Percentiles rank a stretch among this genome's conserved stretches.
These are phyloP conservation scores for Herpetotheres cachinnans DNA, from an alignment of 2,113 vertebrate species.

Conservation along the genomic window DNA sequence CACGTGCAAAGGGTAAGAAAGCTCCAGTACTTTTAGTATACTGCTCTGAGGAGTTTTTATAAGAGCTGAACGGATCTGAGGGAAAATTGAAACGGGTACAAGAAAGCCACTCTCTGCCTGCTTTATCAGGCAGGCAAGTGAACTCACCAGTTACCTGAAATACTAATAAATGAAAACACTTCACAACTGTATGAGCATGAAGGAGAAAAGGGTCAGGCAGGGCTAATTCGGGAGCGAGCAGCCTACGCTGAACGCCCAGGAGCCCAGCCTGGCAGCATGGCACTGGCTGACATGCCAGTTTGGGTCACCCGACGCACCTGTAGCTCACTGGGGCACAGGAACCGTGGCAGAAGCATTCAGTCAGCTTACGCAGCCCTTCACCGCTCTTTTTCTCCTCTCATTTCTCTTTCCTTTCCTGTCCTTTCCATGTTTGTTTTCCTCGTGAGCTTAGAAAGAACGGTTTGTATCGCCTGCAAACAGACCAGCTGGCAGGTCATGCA, in stretches of 20 bases:
- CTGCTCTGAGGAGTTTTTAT: background rate
- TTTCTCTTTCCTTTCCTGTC: background rate
- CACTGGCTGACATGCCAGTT: fast-evolving
- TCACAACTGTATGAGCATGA: background rate
- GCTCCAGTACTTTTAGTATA: background rate
- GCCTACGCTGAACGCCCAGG: fast-evolving
- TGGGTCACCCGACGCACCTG: fast-evolving
- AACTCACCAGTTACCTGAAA: background rate
- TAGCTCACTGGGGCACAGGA: background rate
- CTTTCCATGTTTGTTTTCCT: background rate
- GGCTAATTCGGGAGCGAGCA: background rate
- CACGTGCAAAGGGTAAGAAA: background rate
- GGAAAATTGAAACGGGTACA: background rate
- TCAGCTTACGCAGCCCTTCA: background rate
- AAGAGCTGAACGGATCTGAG: background rate
- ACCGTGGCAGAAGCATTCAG: background rate
- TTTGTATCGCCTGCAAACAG: background rate
- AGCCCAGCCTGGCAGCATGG: background rate
- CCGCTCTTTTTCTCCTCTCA: background rate
- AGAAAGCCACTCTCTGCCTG: background rate
- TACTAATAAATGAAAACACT: background rate
- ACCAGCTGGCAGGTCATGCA: background rate
- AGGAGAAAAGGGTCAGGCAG: background rate
- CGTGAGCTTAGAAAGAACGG: fast-evolving
- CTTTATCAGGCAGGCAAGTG: background rate